These are phyloP conservation scores for Episyrphus balteatus DNA, from an alignment of 1,140 invertebrate species.

Conservation along the genomic window DNA sequence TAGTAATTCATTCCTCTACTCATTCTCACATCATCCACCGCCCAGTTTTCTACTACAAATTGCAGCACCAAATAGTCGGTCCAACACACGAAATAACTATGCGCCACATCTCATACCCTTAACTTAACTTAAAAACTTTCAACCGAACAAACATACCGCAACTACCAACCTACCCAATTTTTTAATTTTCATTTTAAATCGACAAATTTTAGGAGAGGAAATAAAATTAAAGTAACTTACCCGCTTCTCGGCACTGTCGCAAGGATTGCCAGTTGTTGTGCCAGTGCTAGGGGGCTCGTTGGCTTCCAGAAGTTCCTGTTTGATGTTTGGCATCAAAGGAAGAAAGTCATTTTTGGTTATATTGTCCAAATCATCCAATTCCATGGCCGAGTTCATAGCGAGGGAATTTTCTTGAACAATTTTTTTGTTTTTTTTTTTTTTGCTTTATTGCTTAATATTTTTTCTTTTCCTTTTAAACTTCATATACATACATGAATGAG, in stretches of 20 bases:
- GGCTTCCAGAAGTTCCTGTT: slow-evolving; percentile 32
- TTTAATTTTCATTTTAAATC: slow-evolving; percentile 15
- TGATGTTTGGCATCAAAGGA: slow-evolving; percentile 28
- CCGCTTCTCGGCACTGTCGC: slow-evolving; percentile 34
- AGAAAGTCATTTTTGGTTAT: slow-evolving; percentile 30
- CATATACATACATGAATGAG: too few relatives aligned
- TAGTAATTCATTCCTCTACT: too few relatives aligned
- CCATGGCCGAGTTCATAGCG: slow-evolving; percentile 13
- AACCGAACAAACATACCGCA: too few relatives aligned
- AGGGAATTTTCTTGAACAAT: too few relatives aligned
- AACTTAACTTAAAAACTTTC: too few relatives aligned
- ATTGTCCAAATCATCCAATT: slow-evolving; percentile 30
- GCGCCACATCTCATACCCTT: too few relatives aligned
- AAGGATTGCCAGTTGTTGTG: slow-evolving; percentile 27
- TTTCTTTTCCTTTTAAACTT: too few relatives aligned
- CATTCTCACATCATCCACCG: too few relatives aligned
- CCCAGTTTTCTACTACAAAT: too few relatives aligned
- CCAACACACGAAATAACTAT: background rate
- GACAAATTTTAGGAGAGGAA: slow-evolving; percentile 16
- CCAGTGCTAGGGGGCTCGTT: slow-evolving; percentile 12
- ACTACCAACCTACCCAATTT: slow-evolving; percentile 18
- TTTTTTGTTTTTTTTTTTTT: too few relatives aligned
- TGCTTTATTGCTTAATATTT: too few relatives aligned
- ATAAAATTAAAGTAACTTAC: slow-evolving; percentile 16
- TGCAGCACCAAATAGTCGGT: background rate